Evolutionary conservation across 2,797 vertebrate species (phyloP), one percentile per base, ranked within the genome.

Genomic region (Falco concolor): DNA sequence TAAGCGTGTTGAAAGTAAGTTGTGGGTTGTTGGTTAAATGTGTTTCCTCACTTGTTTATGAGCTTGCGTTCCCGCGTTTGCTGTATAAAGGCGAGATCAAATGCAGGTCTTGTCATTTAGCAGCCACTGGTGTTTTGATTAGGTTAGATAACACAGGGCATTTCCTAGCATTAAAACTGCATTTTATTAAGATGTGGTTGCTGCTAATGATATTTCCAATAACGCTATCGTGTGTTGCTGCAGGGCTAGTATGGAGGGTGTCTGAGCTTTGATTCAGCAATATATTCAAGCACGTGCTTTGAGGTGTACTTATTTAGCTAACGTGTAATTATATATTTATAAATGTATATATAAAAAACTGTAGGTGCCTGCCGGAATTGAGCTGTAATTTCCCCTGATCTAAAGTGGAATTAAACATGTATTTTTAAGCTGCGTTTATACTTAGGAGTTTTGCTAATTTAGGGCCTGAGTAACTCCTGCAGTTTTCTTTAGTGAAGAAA

Each of bases 31-130:
- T 93, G 96, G 65, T 78, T 91, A 47, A 76, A 56, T 42, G 85
- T 59, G 79, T 86, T 95, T 86, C 83, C 84, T 49, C 44, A 17
- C 82, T 90, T 84, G 69, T 94, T 95, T 94, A 94, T 53, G 96
- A 67, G 87, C 89, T 88, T 22, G 59, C 42, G 84, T 7, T 83
- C 68, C 87, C 22, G 23, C 5, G 0, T 56, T 83, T 61, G 79
- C 42, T 23, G 44, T 13, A 7, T 13, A 27, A 54, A 75, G 52
- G 68, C 20, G 2, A 79, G 89, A 93, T 73, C 87, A 86, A 72
- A 49, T 10, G 57, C 79, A 63, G 94, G 57, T 81, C 56, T 52
- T 42, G 87, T 53, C 42, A 12, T 30, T 85, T 34, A 74, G 81
- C 92, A 67, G 83, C 61, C 70, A 5, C 61, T 9, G 93, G 20